Evolutionary conservation across 2,797 vertebrate species (phyloP).

Genomic region (Eremophila alpestris): DNA sequence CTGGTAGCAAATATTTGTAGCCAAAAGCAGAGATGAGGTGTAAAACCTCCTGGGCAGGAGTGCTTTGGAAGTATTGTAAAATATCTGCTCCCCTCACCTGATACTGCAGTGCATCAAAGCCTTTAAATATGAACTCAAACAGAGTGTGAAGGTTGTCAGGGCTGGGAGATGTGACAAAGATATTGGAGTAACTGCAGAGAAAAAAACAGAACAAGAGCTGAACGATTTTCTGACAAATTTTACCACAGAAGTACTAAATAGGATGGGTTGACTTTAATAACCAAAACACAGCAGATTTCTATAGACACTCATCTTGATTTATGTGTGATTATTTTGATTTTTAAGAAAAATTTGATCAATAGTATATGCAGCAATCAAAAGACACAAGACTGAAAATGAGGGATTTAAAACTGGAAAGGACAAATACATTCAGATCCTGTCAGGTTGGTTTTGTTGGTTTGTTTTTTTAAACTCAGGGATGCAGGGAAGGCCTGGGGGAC

Average conservation of each 20-base stretch:
- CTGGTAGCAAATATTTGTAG: neutral
- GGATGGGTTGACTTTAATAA: neutral
- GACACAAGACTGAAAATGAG: neutral
- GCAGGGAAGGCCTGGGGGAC: neutral
- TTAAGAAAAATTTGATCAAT: neutral
- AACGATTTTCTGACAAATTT: neutral
- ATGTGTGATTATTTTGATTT: neutral
- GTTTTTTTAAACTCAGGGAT: neutral
- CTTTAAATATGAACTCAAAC: conserved; percentile 98
- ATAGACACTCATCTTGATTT: neutral
- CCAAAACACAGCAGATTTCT: neutral
- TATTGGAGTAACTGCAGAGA: conserved; percentile 91
- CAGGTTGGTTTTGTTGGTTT: fast-evolving
- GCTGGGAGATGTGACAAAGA: conserved; percentile 97
- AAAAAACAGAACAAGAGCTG: neutral
- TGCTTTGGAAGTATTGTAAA: fast-evolving
- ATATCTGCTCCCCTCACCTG: conserved; percentile 79
- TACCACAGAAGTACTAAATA: neutral
- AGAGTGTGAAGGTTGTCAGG: conserved; percentile 97
- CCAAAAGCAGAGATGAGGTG: neutral
- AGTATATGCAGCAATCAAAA: neutral
- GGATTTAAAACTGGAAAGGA: neutral
- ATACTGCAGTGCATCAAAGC: conserved; percentile 94
- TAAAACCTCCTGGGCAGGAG: neutral
- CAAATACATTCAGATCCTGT: neutral